Conservation (phyloP, 2,888 invertebrate genomes). For the Sesamia inferens region DNA sequence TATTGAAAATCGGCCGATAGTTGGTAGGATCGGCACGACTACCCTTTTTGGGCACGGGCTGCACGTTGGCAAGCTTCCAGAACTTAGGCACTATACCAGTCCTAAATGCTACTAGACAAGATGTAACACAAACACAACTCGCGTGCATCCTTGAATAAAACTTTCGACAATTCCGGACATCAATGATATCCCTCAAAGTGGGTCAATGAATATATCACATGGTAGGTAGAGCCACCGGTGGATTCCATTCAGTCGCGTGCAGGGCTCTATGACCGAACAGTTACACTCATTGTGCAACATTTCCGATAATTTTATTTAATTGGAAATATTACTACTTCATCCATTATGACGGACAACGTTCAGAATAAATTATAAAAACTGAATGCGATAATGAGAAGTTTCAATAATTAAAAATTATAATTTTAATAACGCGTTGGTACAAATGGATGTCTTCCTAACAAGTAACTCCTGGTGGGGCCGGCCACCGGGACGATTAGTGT, state of each 20-base stretch:
- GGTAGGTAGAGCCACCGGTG: neutral
- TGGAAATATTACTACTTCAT: slow-evolving; percentile 16
- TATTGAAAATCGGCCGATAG: no score
- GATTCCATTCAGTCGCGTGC: slow-evolving; percentile 30
- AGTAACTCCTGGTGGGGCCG: slow-evolving; percentile 13
- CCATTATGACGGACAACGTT: slow-evolving; percentile 11
- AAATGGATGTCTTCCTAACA: slow-evolving; percentile 35
- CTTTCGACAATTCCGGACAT: slow-evolving; percentile 36
- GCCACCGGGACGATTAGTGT: slow-evolving; percentile 12
- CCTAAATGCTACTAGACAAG: no score
- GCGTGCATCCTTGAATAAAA: slow-evolving; percentile 31
- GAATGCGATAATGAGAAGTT: slow-evolving; percentile 31
- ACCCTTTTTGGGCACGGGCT: no score
- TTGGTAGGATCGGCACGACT: no score
- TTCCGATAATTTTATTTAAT: slow-evolving; percentile 24
- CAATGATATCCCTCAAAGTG: slow-evolving; percentile 37
- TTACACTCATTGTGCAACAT: slow-evolving; percentile 38
- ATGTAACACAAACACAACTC: neutral
- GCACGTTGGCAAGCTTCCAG: no score
- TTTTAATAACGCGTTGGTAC: slow-evolving; percentile 26
- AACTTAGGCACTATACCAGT: no score
- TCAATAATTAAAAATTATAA: slow-evolving; percentile 29
- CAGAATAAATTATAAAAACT: slow-evolving; percentile 20
- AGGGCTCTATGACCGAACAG: slow-evolving; percentile 25
- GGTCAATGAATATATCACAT: slow-evolving; percentile 39